Evolutionary conservation across 2,113 vertebrate genomes (phyloP).

Genomic region (Corythoichthys intestinalis): DNA sequence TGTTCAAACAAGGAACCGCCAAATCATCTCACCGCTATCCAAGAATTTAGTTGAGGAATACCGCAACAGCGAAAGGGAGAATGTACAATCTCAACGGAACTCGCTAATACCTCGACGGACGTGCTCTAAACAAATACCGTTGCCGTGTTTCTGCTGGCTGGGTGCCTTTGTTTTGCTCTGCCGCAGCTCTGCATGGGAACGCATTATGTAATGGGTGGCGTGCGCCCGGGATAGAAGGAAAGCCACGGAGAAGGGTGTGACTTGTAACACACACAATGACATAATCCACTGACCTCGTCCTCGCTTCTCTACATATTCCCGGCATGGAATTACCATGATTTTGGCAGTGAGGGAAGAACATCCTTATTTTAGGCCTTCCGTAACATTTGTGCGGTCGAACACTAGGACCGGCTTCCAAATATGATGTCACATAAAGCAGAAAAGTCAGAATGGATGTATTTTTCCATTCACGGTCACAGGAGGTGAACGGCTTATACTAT

Average conservation of each 20-base stretch:
- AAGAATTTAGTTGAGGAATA: conserved; percentile 18
- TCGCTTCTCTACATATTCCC: conserved; percentile 38
- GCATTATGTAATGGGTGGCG: conserved; percentile 53
- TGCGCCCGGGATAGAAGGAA: conserved; percentile 35
- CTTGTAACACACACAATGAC: conserved; percentile 53
- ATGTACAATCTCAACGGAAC: conserved; percentile 26
- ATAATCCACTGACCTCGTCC: conserved; percentile 59
- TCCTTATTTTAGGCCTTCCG: conserved; percentile 39
- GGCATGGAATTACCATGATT: conserved; percentile 32
- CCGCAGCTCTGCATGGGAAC: conserved; percentile 43
- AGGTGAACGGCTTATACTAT: neutral
- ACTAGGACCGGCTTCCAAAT: conserved; percentile 12
- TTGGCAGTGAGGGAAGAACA: conserved; percentile 42
- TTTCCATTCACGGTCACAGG: conserved; percentile 25
- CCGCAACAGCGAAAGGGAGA: conserved; percentile 7
- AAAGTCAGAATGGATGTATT: conserved; percentile 21
- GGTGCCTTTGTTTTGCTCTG: conserved; percentile 57
- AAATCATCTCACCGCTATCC: conserved; percentile 24
- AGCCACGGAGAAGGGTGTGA: conserved; percentile 48
- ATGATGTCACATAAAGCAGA: conserved; percentile 22
- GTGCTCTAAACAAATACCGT: conserved; percentile 24
- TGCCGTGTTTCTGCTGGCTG: conserved; percentile 55
- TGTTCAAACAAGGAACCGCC: conserved; percentile 31
- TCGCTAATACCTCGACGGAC: neutral
- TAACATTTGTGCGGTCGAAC: conserved; percentile 32